These are phyloP conservation scores for Atherix ibis DNA, from an alignment of 2,888 invertebrate genomes.

Conservation along the genomic window DNA sequence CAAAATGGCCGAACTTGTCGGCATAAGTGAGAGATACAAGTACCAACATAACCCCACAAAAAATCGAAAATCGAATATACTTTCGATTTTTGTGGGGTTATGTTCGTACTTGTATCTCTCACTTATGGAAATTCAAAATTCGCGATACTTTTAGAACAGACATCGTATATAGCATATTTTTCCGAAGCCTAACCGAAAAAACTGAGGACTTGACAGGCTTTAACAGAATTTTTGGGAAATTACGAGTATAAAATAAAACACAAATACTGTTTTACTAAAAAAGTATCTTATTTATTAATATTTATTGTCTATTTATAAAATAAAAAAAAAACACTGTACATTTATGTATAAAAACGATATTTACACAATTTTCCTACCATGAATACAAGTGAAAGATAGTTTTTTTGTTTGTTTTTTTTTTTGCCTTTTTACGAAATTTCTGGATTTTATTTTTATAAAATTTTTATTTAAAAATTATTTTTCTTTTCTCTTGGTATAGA, in stretches of 20 bases:
- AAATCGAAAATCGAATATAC: too few relatives aligned
- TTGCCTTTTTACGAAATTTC: neutral
- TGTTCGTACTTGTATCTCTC: too few relatives aligned
- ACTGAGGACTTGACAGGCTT: too few relatives aligned
- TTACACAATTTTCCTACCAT: slow-evolving; percentile 14
- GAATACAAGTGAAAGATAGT: slow-evolving; percentile 6
- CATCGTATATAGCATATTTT: too few relatives aligned
- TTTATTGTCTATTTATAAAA: slow-evolving; percentile 12
- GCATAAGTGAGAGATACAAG: too few relatives aligned
- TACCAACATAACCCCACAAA: too few relatives aligned
- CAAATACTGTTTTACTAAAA: slow-evolving; percentile 9
- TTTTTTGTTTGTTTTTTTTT: slow-evolving; percentile 2
- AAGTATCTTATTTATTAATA: slow-evolving; percentile 13
- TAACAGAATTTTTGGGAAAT: neutral
- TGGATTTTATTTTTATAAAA: neutral
- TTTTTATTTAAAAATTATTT: neutral
- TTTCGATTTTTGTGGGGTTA: too few relatives aligned
- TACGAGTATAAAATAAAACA: slow-evolving; percentile 1
- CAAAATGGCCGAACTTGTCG: too few relatives aligned
- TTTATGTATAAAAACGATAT: slow-evolving; percentile 12
- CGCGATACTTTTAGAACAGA: too few relatives aligned
- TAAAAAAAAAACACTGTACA: slow-evolving; percentile 14
- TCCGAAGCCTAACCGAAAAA: too few relatives aligned
- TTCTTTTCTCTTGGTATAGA: neutral
- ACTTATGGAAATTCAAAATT: too few relatives aligned